Conservation (phyloP, 2,888 invertebrate genomes). For the Eupeodes latifasciatus region DNA sequence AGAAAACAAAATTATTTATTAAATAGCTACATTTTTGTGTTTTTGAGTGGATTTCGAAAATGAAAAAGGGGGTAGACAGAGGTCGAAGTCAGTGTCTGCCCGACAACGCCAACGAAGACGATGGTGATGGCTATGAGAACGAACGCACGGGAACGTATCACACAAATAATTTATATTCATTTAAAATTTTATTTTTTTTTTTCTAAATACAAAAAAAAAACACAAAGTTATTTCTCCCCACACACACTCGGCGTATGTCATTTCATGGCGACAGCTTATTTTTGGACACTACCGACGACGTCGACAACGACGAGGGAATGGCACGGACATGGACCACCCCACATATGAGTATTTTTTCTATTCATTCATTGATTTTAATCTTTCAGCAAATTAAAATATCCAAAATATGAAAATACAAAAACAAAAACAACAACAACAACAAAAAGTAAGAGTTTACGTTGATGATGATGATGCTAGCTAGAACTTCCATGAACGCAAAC, state of each 20-base stretch:
- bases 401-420: slow-evolving; percentile 16
- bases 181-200: slow-evolving; percentile 56
- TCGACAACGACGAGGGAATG: slow-evolving; percentile 21
- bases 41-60: neutral
- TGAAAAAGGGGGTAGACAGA: slow-evolving; percentile 29
- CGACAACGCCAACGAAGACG: neutral
- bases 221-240: neutral
- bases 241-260: neutral
- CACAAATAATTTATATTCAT: slow-evolving; percentile 64
- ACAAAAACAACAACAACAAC: neutral
- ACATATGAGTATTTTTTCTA: neutral
- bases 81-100: slow-evolving; percentile 31
- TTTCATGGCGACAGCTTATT: slow-evolving; percentile 69
- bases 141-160: slow-evolving; percentile 11
- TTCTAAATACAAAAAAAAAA: slow-evolving; percentile 28
- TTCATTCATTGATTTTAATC: slow-evolving; percentile 71
- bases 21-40: neutral
- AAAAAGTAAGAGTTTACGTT: neutral
- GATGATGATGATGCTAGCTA: neutral
- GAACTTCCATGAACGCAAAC: slow-evolving; percentile 39
- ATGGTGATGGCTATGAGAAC: too few species aligned
- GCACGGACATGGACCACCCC: slow-evolving; percentile 10
- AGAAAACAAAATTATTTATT: neutral
- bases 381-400: slow-evolving; percentile 57
- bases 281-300: slow-evolving; percentile 26